Evolutionary conservation across 37 sponge, comb jelly and placozoan genomes (phyloP).

Genomic region (Aphrocallistes beatrix): DNA sequence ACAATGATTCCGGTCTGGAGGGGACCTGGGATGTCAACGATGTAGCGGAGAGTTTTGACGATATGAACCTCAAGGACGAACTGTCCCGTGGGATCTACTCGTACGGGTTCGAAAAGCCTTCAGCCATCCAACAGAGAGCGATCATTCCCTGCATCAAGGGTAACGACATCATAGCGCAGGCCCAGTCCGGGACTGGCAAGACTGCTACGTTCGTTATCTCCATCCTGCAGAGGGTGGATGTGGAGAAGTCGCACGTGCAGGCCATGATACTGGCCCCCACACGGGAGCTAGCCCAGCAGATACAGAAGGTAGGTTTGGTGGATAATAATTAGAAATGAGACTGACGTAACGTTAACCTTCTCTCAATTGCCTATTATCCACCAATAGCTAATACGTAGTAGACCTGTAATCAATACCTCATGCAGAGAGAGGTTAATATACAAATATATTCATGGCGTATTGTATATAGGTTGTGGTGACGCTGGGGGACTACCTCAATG

Average conservation of each 20-base stretch:
- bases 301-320: constrained; percentile 25
- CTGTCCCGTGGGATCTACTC: constrained; percentile 91
- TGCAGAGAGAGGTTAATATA: no score
- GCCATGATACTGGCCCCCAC: constrained; percentile 96
- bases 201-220: constrained; percentile 95
- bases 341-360: no score
- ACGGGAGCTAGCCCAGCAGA: constrained; percentile 93
- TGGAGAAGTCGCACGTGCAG: constrained; percentile 48
- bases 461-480: constrained; percentile 78
- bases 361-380: no score
- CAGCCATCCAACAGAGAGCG: constrained; percentile 95
- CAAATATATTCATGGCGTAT: no score
- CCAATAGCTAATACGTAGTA: no score
- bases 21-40: constrained; percentile 21
- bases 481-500: constrained; percentile 84
- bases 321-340: no score
- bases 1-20: background rate
- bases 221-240: constrained; percentile 70
- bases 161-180: constrained; percentile 94
- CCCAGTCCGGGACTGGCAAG: constrained; percentile 99
- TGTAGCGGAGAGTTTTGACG: constrained; percentile 75
- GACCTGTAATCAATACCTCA: no score
- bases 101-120: constrained; percentile 99
- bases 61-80: constrained; percentile 75
- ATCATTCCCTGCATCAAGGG: constrained; percentile 90